Base-by-base conservation (phyloP, 2,797 vertebrate species). In the Gymnoscopelus braueri region DNA sequence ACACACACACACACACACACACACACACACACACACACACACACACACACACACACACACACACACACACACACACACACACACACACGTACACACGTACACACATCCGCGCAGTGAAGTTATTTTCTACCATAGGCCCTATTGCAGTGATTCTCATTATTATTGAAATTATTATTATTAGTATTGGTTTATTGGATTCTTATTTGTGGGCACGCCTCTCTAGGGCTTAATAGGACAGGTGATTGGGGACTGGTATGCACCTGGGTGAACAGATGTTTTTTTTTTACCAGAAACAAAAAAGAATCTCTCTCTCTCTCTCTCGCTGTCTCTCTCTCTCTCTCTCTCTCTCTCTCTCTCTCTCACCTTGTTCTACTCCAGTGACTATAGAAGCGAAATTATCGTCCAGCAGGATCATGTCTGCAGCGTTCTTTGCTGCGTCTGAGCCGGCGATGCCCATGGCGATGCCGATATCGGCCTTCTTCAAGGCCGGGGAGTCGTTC, bases 371-470 rank as follows among this genome's bases (percentile, higher is more conserved):
- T 48, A 96, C 95, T 61, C 95, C 95, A 0, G 95, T 96, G 80
- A 96, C 95, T 5, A 96, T 95, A 66, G 95, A 95, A 23, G 95
- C 94, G 13, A 95, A 96, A 89, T 96, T 96, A 88, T 96, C 95
- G 0, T 96, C 95, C 47, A 96, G 68, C 67, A 96, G 88, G 82
- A 95, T 95, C 95, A 96, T 96, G 85, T 96, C 95, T 0, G 95
- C 95, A 0, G 95, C 95, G 0, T 96, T 95, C 85, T 96, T 96
- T 53, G 95, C 94, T 1, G 94, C 95, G 1, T 96, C 95, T 0
- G 95, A 96, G 48, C 95, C 95, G 0, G 95, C 92, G 0, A 96
- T 95, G 32, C 95, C 95, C 95, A 96, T 96, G 75, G 95, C 95
- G 3, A 96, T 84, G 0, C 95, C 95, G 0, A 96, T 96, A 65